Base-by-base conservation (phyloP, 2,797 vertebrate species). In the Austrolebias charrua region DNA sequence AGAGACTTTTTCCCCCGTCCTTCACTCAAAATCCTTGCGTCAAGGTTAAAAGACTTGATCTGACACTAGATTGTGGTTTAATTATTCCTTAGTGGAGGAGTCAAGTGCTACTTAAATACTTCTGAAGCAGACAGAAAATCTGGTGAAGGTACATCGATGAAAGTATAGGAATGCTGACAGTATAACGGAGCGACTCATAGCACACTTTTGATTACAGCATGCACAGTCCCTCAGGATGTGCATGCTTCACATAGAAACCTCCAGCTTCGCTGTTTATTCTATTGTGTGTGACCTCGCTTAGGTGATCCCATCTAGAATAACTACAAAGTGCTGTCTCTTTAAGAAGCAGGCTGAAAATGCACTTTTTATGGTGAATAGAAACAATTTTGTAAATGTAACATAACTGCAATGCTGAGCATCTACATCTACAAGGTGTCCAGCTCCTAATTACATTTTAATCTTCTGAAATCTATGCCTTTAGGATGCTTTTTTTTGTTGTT, bases 81-180 rank as follows among this genome's bases (percentile, higher is more conserved):
- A 86, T 89, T 80, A 79, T 70, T 54, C 33, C 14, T 63, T 47
- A 70, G 63, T 33, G 69, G 56, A 82, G 63, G 79, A 78, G 77
- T 84, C 77, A 79, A 71, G 76, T 57, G 76, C 60, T 66, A 57
- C 73, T 64, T 72, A 60, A 85, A 82, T 38, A 66, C 57, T 63
- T 86, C 56, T 61, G 69, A 78, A 74, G 62, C 61, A 64, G 69
- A 61, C 51, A 48, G 66, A 57, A 72, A 75, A 82, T 79, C 51
- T 47, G 49, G 29, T 60, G 73, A 74, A 69, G 58, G 64, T 66
- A 47, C 65, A 38, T 45, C 52, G 79, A 86, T 84, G 63, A 85
- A 83, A 83, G 81, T 68, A 73, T 62, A 68, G 79, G 80, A 79
- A 73, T 18, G 60, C 73, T 86, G 85, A 84, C 83, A 79, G 69